Evolutionary conservation across 2,888 invertebrate species (phyloP).

Genomic region (Kryphioiulus occultus): DNA sequence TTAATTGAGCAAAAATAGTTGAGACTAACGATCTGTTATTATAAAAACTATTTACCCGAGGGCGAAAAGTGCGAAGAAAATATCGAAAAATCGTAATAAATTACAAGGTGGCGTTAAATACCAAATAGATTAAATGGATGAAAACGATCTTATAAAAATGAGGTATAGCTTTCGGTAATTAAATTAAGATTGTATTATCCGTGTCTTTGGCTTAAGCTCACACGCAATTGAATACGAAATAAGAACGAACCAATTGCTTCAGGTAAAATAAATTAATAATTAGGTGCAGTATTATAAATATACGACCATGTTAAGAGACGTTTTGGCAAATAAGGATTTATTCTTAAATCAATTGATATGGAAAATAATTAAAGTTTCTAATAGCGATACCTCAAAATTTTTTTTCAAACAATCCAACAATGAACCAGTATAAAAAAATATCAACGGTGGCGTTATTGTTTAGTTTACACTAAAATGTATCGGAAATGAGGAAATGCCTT

Average conservation of each 20-base stretch:
- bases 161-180: neutral
- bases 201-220: too few relatives aligned
- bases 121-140: neutral
- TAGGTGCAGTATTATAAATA: too few relatives aligned
- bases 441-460: neutral
- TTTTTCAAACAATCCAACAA: too few relatives aligned
- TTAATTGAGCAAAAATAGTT: slow-evolving; percentile 25
- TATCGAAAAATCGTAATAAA: neutral
- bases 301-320: neutral
- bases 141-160: neutral
- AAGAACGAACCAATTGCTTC: neutral
- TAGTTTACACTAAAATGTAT: neutral
- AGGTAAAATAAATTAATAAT: neutral
- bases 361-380: too few relatives aligned
- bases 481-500: neutral
- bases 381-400: too few relatives aligned
- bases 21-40: slow-evolving; percentile 11
- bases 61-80: neutral
- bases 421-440: neutral
- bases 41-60: slow-evolving; percentile 2
- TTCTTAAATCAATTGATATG: too few relatives aligned
- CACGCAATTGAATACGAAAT: neutral
- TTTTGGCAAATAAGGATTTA: neutral
- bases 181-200: too few relatives aligned
- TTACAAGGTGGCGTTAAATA: neutral